Evolutionary conservation across 1,140 invertebrate species (phyloP), one percentile per base, ranked within the genome.

Genomic region (Brachionus plicatilis): DNA sequence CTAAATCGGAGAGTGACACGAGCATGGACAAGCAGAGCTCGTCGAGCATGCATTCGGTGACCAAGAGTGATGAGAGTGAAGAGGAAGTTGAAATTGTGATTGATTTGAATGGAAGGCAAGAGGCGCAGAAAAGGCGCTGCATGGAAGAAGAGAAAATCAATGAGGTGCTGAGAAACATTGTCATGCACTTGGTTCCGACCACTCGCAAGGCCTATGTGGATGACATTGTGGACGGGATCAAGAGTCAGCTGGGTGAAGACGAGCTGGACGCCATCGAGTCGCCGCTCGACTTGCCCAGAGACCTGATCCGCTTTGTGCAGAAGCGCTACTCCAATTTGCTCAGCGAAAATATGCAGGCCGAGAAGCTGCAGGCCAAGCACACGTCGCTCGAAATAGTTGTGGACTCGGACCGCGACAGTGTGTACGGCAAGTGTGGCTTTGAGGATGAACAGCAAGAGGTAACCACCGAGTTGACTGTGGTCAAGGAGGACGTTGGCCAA

Each of bases 31-130:
- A 72, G n/a, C 33, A 41, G 17, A 72, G 68, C 17, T 72, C 68
- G 5, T 12, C 43, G 9, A 72, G 68, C 20, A 1, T 72, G 7
- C 68, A 72, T 43, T 75, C 70, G n/a, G 70, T 33, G n/a, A 24
- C 7, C 5, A 80, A 82, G 8, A 82, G 65, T 45, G 53, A 56
- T n/a, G 50, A 82, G 6, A 65, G 53, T 45, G 79, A 68, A 24
- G 79, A 82, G 37, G 79, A 82, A 65, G 53, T 82, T 47, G 79
- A 82, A 47, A 82, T 82, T 45, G 9, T 82, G 29, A 82, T 82
- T 14, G 20, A 82, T 45, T 82, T 82, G n/a, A 82, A 65, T 37
- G 6, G 6, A 1, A 47, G 50, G 11, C 27, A 76, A 17, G 37
- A 6, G n/a, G n/a, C n/a, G n/a, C n/a, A n/a, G 12, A 75, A 75